phyloP scores from a whole-genome alignment of 2,113 vertebrate species.

The Illadopsis cleaveri region DNA sequence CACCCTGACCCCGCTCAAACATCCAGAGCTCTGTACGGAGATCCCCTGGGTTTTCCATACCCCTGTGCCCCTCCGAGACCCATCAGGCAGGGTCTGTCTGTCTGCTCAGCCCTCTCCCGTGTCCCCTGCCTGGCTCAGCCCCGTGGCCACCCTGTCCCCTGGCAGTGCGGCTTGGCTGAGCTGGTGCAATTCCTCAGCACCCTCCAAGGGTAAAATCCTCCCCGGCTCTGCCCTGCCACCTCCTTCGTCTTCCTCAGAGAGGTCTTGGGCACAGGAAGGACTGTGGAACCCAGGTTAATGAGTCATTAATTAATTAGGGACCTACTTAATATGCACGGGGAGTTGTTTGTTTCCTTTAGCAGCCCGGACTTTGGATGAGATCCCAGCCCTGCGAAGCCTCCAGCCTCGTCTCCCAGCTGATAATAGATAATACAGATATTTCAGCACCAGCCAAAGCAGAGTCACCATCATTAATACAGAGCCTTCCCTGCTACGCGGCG shows the following conservation, averaged over 20 bases:
- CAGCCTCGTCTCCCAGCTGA: conserved; percentile 57
- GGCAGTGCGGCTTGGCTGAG: neutral
- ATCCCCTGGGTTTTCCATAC: accelerated
- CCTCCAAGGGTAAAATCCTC: neutral
- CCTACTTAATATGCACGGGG: conserved; percentile 8
- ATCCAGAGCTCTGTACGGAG: accelerated
- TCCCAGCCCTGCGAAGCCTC: conserved; percentile 52
- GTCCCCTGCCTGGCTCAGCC: neutral
- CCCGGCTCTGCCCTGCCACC: neutral
- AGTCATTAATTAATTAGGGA: conserved; percentile 56
- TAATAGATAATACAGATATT: conserved; percentile 68
- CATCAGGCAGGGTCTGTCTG: neutral
- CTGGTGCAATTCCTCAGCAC: conserved; percentile 3
- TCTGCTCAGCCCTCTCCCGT: neutral
- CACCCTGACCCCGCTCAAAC: neutral
- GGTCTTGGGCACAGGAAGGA: neutral
- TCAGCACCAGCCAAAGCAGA: conserved; percentile 59
- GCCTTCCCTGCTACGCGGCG: neutral
- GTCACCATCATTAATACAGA: conserved; percentile 51
- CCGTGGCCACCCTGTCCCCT: neutral
- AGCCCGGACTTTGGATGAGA: conserved; percentile 42
- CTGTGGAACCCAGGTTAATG: conserved; percentile 30
- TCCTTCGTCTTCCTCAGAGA: neutral
- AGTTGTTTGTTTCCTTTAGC: conserved; percentile 62
- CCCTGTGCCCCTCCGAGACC: neutral